A percentile compares a stretch with the other conserved stretches of the same genome.
Evolutionary conservation across 1,140 invertebrate species (phyloP).

Genomic region (Nixonia krombeini): DNA sequence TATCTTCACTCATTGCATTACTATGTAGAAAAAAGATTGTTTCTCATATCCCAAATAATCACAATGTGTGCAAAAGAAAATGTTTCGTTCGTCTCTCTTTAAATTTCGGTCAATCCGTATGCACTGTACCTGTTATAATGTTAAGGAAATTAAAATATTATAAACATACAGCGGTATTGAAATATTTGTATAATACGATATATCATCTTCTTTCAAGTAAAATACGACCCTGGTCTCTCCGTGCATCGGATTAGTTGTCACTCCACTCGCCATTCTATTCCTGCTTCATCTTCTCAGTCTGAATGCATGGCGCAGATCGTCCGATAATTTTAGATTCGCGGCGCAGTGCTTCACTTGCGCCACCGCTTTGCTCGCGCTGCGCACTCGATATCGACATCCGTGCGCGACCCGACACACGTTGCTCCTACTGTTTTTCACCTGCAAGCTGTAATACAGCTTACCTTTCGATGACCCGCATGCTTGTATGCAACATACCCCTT

Average conservation of each 20-base stretch:
- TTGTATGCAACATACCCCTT: neutral
- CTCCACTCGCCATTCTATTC: constrained; percentile 11
- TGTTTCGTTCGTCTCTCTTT: too few species aligned
- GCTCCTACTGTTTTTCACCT: constrained; percentile 22
- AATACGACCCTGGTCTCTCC: too few species aligned
- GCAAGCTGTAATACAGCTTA: neutral
- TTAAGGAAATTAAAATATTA: too few species aligned
- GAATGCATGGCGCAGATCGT: constrained; percentile 29
- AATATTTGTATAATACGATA: too few species aligned
- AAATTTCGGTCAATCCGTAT: too few species aligned
- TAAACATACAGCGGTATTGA: too few species aligned
- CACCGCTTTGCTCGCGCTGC: constrained; percentile 64
- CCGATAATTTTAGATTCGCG: constrained; percentile 68
- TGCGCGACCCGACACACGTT: constrained; percentile 33
- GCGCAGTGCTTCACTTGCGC: constrained; percentile 55
- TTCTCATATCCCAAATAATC: too few species aligned
- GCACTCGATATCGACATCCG: constrained; percentile 67
- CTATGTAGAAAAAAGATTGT: too few species aligned
- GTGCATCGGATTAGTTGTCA: constrained; percentile 42
- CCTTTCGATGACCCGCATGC: neutral
- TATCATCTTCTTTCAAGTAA: too few species aligned
- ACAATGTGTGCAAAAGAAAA: too few species aligned
- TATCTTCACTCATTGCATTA: too few species aligned
- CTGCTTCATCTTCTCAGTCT: constrained; percentile 16
- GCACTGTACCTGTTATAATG: too few species aligned